Evolutionary conservation across 2,797 vertebrate genomes (phyloP).

Genomic region (Rhabdophis nuchalis): DNA sequence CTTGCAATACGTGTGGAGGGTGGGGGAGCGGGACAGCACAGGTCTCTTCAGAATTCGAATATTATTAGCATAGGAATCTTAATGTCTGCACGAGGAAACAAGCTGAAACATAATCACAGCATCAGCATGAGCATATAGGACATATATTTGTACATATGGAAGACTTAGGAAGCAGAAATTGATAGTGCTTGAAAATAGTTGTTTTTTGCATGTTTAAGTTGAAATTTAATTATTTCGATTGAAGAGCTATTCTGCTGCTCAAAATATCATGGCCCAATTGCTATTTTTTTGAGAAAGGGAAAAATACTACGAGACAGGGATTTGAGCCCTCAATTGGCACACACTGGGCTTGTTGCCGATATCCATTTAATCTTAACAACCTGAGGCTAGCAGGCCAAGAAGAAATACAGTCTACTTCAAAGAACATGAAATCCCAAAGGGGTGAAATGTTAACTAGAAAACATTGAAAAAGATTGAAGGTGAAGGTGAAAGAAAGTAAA

Average conservation of each 20-base stretch:
- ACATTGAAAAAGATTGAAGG: not conserved
- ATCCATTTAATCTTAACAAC: not conserved
- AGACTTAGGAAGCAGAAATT: not conserved
- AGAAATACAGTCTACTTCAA: not conserved
- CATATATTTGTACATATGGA: not conserved
- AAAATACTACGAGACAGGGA: not conserved
- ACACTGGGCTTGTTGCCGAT: not conserved
- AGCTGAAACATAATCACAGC: not conserved
- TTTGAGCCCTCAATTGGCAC: slow-evolving; percentile 11
- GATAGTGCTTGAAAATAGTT: not conserved
- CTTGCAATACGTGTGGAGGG: not conserved
- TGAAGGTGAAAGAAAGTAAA: not conserved
- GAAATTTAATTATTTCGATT: not conserved
- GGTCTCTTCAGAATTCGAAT: not conserved
- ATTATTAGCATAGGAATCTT: not conserved
- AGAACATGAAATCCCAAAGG: not conserved
- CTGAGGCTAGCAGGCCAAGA: not conserved
- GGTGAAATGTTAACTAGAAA: not conserved
- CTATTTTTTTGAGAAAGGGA: not conserved
- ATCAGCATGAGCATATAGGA: not conserved
- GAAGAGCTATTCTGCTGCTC: not conserved
- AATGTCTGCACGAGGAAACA: not conserved
- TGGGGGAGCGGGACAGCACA: not conserved
- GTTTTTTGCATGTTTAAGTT: not conserved
- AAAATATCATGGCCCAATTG: not conserved